Evolutionary conservation across 2,113 vertebrate species (phyloP).

Genomic region (Junco hyemalis): DNA sequence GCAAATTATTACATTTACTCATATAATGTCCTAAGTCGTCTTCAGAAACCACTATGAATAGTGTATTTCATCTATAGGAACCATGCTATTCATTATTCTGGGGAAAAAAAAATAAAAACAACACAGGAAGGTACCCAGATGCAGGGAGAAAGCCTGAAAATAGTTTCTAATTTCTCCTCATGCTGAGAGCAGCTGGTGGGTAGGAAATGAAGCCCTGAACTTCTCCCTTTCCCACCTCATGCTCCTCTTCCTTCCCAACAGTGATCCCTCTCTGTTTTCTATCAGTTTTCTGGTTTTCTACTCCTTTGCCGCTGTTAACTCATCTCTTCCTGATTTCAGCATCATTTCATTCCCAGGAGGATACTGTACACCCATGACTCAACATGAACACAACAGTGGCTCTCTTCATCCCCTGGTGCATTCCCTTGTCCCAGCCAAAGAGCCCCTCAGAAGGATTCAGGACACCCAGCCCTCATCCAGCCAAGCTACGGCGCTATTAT

Average conservation of each 20-base stretch:
- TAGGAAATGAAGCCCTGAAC: background rate
- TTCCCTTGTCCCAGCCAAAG: background rate
- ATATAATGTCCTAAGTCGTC: background rate
- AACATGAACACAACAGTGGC: fast-evolving
- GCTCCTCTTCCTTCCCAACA: background rate
- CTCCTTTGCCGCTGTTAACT: background rate
- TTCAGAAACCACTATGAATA: background rate
- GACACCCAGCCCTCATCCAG: background rate
- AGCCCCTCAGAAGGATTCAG: background rate
- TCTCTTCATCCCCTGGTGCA: fast-evolving
- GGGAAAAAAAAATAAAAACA: background rate
- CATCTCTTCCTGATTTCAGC: background rate
- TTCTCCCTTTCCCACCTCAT: background rate
- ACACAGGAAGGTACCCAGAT: background rate
- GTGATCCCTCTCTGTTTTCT: background rate
- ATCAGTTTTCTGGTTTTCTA: background rate
- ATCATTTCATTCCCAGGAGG: background rate
- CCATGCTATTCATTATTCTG: background rate
- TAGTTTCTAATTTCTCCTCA: background rate
- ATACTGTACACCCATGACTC: fast-evolving
- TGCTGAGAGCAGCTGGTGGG: background rate
- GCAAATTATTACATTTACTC: background rate
- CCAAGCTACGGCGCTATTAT: background rate
- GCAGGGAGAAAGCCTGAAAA: background rate
- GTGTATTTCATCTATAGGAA: background rate